These are phyloP conservation scores for Trichonephila inaurata DNA, from an alignment of 1,140 invertebrate genomes.

Conservation along the genomic window DNA sequence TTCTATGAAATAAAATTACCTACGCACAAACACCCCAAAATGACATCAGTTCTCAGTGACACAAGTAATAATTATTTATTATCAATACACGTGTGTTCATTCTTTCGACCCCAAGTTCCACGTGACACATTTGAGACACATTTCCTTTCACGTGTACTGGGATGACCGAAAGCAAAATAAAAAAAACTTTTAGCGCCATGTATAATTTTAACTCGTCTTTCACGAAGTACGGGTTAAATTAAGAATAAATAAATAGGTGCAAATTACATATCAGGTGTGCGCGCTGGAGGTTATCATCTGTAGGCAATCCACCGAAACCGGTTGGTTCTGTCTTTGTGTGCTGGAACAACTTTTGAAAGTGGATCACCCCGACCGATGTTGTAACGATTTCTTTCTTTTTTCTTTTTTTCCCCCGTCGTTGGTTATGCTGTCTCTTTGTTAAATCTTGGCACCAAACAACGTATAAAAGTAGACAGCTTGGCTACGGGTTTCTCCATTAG, in stretches of 20 bases:
- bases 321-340: not conserved
- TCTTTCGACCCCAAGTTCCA: too few species aligned
- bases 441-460: not conserved
- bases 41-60: too few species aligned
- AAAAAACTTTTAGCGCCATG: not conserved
- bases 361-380: not conserved
- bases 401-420: not conserved
- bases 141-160: not conserved
- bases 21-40: too few species aligned
- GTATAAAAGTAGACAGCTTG: not conserved
- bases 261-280: not conserved
- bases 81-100: too few species aligned
- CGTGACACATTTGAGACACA: too few species aligned
- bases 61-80: too few species aligned
- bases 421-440: not conserved
- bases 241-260: not conserved
- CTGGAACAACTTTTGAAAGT: not conserved
- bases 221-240: not conserved
- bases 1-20: too few species aligned
- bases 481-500: not conserved
- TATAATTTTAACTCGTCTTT: conserved; percentile 26
- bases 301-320: not conserved
- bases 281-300: not conserved
- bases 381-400: too few species aligned
- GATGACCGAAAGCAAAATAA: conserved; percentile 31